A percentile compares a stretch with the other conserved stretches of the same genome.
Conservation (phyloP, 1,140 invertebrate species). For the Eueides isabella region DNA sequence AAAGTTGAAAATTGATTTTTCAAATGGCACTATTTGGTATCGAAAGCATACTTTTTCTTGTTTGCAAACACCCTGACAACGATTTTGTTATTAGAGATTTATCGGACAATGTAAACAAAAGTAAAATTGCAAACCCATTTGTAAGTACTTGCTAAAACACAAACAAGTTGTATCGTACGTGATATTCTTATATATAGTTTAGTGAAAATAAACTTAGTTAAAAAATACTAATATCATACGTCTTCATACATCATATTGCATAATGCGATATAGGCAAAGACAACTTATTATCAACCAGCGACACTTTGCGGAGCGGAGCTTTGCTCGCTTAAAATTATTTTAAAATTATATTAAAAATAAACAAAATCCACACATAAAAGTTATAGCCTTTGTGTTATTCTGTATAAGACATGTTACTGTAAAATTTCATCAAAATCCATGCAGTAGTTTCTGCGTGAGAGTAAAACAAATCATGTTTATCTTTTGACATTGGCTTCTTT, state of each 20-base stretch:
- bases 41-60: conserved; percentile 20
- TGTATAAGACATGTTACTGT: no score
- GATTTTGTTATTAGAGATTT: conserved; percentile 32
- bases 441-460: no score
- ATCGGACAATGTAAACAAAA: conserved; percentile 17
- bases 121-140: conserved; percentile 18
- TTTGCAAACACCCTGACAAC: conserved; percentile 20
- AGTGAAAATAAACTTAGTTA: conserved; percentile 1
- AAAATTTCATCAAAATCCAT: no score
- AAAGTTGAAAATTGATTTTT: background rate
- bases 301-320: no score
- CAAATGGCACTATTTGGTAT: background rate
- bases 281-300: background rate
- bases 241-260: background rate
- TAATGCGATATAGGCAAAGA: background rate
- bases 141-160: background rate
- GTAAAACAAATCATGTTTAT: no score
- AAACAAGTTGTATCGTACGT: background rate
- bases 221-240: background rate
- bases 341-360: no score
- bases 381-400: no score
- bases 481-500: no score
- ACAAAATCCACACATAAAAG: no score
- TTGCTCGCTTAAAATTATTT: no score
- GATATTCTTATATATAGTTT: background rate